Percentiles rank a stretch among this genome's conserved stretches.
Evolutionary conservation across 2,113 vertebrate species (phyloP).

Genomic region (Oreocharis arfaki): DNA sequence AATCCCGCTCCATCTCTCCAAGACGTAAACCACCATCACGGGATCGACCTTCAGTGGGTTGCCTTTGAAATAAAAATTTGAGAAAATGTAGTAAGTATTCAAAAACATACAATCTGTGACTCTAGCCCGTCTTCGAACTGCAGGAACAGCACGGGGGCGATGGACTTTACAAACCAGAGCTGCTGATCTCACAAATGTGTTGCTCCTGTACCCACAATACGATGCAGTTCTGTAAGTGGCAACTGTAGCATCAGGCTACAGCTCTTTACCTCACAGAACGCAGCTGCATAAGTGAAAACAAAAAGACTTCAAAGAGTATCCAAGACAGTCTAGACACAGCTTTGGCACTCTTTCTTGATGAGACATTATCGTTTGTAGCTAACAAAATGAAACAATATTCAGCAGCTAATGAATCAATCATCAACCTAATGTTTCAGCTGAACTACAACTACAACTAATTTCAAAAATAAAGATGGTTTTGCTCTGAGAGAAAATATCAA

Average conservation of each 20-base stretch:
- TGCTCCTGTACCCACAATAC: not conserved
- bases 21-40: conserved; percentile 95
- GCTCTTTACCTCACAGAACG: not conserved
- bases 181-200: not conserved
- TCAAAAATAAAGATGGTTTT: not conserved
- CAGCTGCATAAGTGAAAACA: not conserved
- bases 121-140: not conserved
- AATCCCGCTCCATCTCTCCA: conserved; percentile 98
- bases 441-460: not conserved
- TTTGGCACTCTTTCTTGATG: not conserved
- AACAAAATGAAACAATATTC: not conserved
- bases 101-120: not conserved
- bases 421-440: not conserved
- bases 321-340: not conserved
- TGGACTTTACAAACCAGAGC: not conserved
- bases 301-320: not conserved
- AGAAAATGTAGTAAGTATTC: not conserved
- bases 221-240: not conserved
- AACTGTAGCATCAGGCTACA: not conserved
- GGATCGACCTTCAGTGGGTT: conserved; percentile 96
- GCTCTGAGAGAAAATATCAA: not conserved
- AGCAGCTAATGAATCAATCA: not conserved
- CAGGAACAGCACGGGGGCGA: not conserved
- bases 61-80: conserved; percentile 72
- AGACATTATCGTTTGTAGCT: not conserved